A percentile compares a stretch with the other conserved stretches of the same genome.
These are phyloP conservation scores for Maconellicoccus hirsutus DNA, from an alignment of 1,140 invertebrate species.

Conservation along the genomic window DNA sequence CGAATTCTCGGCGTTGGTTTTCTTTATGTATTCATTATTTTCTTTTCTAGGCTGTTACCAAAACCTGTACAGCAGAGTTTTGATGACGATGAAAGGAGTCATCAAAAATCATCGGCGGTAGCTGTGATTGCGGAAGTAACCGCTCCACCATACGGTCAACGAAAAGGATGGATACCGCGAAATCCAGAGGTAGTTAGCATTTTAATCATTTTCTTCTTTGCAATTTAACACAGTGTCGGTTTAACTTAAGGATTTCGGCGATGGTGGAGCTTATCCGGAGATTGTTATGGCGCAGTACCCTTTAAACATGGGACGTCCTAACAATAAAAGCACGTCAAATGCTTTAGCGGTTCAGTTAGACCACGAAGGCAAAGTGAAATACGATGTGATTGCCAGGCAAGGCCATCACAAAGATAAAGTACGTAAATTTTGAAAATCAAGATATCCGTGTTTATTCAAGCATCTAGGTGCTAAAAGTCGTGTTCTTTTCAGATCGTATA, in stretches of 20 bases:
- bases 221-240: not conserved
- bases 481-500: constrained; percentile 69
- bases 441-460: not conserved
- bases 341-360: constrained; percentile 89
- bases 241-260: constrained; percentile 57
- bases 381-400: constrained; percentile 88
- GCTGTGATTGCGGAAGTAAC: constrained; percentile 59
- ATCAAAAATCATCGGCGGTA: constrained; percentile 46
- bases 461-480: not conserved
- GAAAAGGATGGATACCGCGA: constrained; percentile 88
- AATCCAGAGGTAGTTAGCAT: constrained; percentile 58
- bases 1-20: too few species aligned
- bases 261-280: constrained; percentile 98
- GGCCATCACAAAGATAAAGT: constrained; percentile 94
- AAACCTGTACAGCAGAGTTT: constrained; percentile 74
- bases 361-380: constrained; percentile 89
- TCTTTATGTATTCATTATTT: constrained; percentile 25
- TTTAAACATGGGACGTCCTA: constrained; percentile 66
- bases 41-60: constrained; percentile 56
- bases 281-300: constrained; percentile 96
- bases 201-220: constrained; percentile 11
- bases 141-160: constrained; percentile 91
- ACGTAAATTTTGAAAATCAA: not conserved
- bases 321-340: constrained; percentile 67
- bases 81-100: constrained; percentile 73